phyloP scores from a whole-genome alignment of 2,113 vertebrate genomes.

The Accipiter cooperii region DNA sequence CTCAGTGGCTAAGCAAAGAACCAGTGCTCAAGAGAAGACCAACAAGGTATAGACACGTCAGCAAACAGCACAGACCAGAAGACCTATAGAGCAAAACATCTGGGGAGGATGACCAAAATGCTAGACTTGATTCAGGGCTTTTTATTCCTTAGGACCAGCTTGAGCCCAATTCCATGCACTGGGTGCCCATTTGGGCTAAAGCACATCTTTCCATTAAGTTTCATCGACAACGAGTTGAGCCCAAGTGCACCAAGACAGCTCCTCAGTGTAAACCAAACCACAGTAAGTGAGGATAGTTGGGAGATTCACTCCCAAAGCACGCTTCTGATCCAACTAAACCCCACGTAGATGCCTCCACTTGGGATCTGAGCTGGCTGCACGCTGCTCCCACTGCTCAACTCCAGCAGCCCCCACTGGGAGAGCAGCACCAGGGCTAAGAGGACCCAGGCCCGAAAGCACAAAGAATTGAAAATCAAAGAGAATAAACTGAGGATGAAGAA shows the following conservation, averaged over 20 bases:
- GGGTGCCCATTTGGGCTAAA: neutral
- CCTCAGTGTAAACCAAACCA: neutral
- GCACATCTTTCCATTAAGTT: neutral
- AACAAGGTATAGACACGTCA: neutral
- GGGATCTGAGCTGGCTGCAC: neutral
- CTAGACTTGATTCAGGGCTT: neutral
- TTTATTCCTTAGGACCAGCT: neutral
- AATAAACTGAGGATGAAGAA: neutral
- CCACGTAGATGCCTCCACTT: neutral
- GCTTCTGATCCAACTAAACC: neutral
- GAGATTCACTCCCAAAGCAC: neutral
- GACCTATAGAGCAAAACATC: neutral
- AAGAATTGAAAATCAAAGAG: neutral
- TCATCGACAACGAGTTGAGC: neutral
- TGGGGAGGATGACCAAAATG: neutral
- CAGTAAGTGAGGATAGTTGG: neutral
- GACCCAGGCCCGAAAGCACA: neutral
- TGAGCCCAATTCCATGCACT: neutral
- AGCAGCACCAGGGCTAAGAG: neutral
- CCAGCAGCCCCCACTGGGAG: neutral
- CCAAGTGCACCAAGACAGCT: neutral
- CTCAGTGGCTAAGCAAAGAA: neutral
- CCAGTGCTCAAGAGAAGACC: neutral
- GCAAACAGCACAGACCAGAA: neutral
- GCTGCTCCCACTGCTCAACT: neutral